phyloP scores from a whole-genome alignment of 2,797 vertebrate genomes.

The Bufotes viridis region DNA sequence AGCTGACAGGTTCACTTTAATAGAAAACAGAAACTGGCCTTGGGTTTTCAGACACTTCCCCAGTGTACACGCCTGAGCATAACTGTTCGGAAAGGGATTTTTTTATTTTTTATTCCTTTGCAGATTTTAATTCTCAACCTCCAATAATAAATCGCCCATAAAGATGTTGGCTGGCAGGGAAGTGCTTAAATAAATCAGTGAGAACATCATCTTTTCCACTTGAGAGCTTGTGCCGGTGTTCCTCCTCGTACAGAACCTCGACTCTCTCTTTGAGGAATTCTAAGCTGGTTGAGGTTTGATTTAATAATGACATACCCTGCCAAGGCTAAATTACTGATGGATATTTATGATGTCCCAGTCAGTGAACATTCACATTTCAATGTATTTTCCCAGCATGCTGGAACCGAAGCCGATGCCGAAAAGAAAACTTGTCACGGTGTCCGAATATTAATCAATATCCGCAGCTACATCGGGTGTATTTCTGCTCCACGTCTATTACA shows the following conservation, averaged over 20 bases:
- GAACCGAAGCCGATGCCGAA: not conserved
- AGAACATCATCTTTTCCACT: not conserved
- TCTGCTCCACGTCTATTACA: not conserved
- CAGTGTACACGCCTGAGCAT: not conserved
- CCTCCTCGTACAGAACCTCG: not conserved
- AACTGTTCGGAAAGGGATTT: not conserved
- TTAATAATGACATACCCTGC: constrained; percentile 23
- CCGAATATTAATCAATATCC: constrained; percentile 10
- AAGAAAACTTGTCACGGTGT: not conserved
- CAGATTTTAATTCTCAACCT: constrained; percentile 22
- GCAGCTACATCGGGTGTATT: not conserved
- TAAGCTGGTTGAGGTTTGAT: not conserved
- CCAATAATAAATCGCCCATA: constrained; percentile 23
- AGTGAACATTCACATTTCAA: constrained; percentile 15
- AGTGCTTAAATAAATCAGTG: constrained; percentile 15
- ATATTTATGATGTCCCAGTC: constrained; percentile 24
- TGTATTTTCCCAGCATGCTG: not conserved
- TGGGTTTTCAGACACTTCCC: too few relatives aligned
- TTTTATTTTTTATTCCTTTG: not conserved
- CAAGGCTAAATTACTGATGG: not conserved
- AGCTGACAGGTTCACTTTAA: too few relatives aligned
- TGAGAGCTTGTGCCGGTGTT: not conserved
- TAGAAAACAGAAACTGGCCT: too few relatives aligned
- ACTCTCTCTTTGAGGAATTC: not conserved
- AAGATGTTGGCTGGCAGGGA: constrained; percentile 19